Percentiles rank a stretch among this genome's conserved stretches.
phyloP scores from a whole-genome alignment of 2,797 vertebrate species.

The Paratrypauchen microcephalus region DNA sequence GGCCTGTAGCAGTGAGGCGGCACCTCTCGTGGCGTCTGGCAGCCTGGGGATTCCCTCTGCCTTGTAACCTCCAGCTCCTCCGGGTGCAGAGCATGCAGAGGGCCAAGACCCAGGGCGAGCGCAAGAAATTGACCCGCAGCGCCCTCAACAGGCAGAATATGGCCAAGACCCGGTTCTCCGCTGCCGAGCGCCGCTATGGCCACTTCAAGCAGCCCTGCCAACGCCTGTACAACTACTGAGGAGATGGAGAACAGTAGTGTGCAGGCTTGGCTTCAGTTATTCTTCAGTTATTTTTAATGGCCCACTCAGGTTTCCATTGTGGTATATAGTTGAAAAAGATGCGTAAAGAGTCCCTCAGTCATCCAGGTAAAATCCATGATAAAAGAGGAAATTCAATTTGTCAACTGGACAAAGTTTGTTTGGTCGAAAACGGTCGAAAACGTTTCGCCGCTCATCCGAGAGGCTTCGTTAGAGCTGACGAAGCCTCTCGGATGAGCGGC shows the following conservation, averaged over 20 bases:
- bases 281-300: constrained; percentile 1
- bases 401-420: too few species aligned
- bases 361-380: too few species aligned
- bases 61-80: constrained; percentile 48
- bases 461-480: too few species aligned
- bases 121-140: constrained; percentile 66
- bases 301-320: constrained; percentile 25
- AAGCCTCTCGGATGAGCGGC: too few species aligned
- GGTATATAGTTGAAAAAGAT: not conserved
- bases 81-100: constrained; percentile 56
- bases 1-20: constrained; percentile 59
- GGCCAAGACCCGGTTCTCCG: constrained; percentile 57
- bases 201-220: constrained; percentile 77
- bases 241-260: not conserved
- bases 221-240: constrained; percentile 76
- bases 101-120: constrained; percentile 52
- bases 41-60: constrained; percentile 64
- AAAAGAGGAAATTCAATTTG: too few species aligned
- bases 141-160: constrained; percentile 76
- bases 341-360: too few species aligned
- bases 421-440: too few species aligned
- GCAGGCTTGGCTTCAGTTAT: constrained; percentile 7
- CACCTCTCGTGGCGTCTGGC: constrained; percentile 71
- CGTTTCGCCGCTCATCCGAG: too few species aligned
- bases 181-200: constrained; percentile 56